A percentile compares a stretch with the other conserved stretches of the same genome.
phyloP scores from a whole-genome alignment of 2,888 invertebrate species.

The Mycalesis mineus region DNA sequence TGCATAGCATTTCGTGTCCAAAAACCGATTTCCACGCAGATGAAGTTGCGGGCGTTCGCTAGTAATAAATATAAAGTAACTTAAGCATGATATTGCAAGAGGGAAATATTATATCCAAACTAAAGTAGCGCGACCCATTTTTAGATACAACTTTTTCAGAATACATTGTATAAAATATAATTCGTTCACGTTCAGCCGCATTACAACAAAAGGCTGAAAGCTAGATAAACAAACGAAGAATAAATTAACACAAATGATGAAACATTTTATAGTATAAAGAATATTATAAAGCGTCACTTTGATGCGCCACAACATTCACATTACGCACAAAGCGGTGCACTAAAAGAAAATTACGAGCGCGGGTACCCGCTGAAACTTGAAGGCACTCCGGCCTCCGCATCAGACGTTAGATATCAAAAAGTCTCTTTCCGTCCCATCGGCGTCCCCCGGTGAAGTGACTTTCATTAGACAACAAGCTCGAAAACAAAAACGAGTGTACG shows the following conservation, averaged over 20 bases:
- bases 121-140: too few relatives aligned
- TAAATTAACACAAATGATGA: slow-evolving; percentile 4
- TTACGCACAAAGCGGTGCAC: slow-evolving; percentile 9
- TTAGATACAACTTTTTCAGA: too few relatives aligned
- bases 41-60: too few relatives aligned
- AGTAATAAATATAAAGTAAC: too few relatives aligned
- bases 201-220: not conserved
- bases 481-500: slow-evolving; percentile 50
- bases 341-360: slow-evolving; percentile 13
- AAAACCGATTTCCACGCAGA: too few relatives aligned
- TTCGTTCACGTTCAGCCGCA: not conserved
- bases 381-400: slow-evolving; percentile 13
- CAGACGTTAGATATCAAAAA: slow-evolving; percentile 29
- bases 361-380: not conserved
- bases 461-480: slow-evolving; percentile 55
- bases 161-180: too few relatives aligned
- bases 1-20: too few relatives aligned
- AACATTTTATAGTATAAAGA: not conserved
- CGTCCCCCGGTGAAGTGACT: slow-evolving; percentile 41
- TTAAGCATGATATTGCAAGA: too few relatives aligned
- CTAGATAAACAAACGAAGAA: slow-evolving; percentile 6
- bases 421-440: slow-evolving; percentile 28
- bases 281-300: slow-evolving; percentile 2
- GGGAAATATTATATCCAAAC: too few relatives aligned
- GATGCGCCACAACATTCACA: not conserved